Conservation (phyloP, 2,888 invertebrate genomes). For the Noctua pronuba region DNA sequence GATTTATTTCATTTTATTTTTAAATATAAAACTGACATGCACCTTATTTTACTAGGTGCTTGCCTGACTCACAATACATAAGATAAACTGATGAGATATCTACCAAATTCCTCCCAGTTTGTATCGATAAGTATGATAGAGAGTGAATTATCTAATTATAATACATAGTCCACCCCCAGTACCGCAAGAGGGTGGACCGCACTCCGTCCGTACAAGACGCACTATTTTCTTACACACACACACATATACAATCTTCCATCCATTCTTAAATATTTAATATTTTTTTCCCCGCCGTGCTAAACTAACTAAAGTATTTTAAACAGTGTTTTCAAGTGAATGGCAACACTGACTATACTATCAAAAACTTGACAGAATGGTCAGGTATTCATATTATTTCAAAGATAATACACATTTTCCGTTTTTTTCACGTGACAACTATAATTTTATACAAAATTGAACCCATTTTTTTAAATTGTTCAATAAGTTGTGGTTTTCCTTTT, state of each 20-base stretch:
- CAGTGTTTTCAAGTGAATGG: slow-evolving; percentile 47
- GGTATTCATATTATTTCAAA: slow-evolving; percentile 56
- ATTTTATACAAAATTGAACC: slow-evolving; percentile 38
- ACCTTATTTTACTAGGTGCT: slow-evolving; percentile 39
- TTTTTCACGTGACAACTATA: slow-evolving; percentile 64
- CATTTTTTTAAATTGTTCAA: slow-evolving; percentile 28
- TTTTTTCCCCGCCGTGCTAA: slow-evolving; percentile 80
- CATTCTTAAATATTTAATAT: slow-evolving; percentile 58
- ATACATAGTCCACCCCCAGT: slow-evolving; percentile 61
- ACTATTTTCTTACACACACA: slow-evolving; percentile 67
- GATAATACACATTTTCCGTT: slow-evolving; percentile 55
- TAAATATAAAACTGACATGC: slow-evolving; percentile 44
- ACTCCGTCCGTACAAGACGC: slow-evolving; percentile 69
- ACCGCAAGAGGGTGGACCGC: slow-evolving; percentile 53
- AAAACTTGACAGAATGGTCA: slow-evolving; percentile 49
- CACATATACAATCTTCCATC: slow-evolving; percentile 56
- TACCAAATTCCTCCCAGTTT: slow-evolving; percentile 62
- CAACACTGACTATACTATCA: slow-evolving; percentile 51
- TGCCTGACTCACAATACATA: slow-evolving; percentile 51
- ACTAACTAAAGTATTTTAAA: slow-evolving; percentile 65
- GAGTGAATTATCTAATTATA: slow-evolving; percentile 70
- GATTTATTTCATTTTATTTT: slow-evolving; percentile 47
- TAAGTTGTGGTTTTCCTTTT: slow-evolving; percentile 31
- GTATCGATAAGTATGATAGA: slow-evolving; percentile 58
- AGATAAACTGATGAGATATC: slow-evolving; percentile 34